phyloP scores from a whole-genome alignment of 2,113 vertebrate species.

The Oxyruncus cristatus region DNA sequence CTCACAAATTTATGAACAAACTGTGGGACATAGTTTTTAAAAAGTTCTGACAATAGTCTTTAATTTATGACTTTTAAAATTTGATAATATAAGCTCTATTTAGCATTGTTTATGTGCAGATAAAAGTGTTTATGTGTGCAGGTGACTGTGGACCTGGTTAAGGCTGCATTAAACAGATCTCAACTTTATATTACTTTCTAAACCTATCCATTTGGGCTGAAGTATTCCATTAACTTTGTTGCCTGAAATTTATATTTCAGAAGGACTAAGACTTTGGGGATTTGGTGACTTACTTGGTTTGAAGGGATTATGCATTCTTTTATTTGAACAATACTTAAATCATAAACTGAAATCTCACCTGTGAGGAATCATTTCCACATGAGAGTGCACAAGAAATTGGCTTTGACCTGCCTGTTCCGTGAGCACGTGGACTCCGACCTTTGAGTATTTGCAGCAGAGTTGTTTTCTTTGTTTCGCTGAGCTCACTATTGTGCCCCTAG shows the following conservation, averaged over 20 bases:
- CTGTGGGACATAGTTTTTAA: background rate
- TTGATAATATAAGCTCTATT: background rate
- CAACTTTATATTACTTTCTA: background rate
- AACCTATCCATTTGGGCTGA: background rate
- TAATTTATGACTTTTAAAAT: background rate
- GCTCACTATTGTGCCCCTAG: background rate
- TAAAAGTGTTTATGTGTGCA: background rate
- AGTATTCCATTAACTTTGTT: background rate
- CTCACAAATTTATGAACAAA: background rate
- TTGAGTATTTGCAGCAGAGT: background rate
- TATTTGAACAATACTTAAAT: background rate
- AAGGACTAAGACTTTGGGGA: background rate
- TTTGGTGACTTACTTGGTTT: background rate
- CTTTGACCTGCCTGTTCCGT: background rate
- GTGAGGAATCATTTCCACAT: background rate
- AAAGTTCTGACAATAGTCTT: background rate
- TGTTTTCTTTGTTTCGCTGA: slow-evolving; percentile 19
- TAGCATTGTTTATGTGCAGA: background rate
- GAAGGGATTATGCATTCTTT: background rate
- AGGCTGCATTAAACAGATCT: background rate
- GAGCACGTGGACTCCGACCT: background rate
- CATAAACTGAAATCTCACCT: background rate
- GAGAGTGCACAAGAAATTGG: background rate
- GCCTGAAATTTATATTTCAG: background rate
- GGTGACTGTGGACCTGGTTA: background rate